Base-by-base conservation (phyloP, 2,797 vertebrate species). In the Vireo griseus region DNA sequence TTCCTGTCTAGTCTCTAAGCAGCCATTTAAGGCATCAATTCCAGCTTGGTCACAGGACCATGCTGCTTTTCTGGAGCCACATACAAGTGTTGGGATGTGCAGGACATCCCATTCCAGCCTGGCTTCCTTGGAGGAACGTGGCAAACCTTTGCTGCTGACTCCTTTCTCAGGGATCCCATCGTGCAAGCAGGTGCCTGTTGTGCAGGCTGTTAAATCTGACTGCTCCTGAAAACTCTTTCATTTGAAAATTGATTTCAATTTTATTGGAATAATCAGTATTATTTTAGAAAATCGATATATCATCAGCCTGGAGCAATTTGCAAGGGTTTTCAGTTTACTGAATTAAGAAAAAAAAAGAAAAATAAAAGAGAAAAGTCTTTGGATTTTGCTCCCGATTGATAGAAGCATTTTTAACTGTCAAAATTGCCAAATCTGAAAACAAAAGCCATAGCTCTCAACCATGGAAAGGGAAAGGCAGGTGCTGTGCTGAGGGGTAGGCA, bases 261-360 rank as follows among this genome's bases (percentile, higher is more conserved):
- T 94, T 90, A 94, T 91, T 91, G 87, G 50, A 74, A 96, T 83
- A 92, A 94, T 96, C 47, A 71, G 85, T 80, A 94, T 94, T 92
- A 35, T 88, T 96, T 94, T 92, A 77, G 54, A 91, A 94, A 92
- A 92, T 94, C 89, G 22, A 94, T 92, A 68, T 16, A 40, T 83
- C 68, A 88, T 92, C 87, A 93, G 55, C 47, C 66, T 75, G 81
- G 58, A 74, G 91, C 35, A 58, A 75, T 82, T 68, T 88, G n/a
- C 31, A n/a, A 75, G 29, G 16, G 1, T 73, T 90, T 94, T 89
- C 45, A 74, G 63, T 80, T 85, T 89, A 82, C 81, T 42, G 84
- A 51, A 20, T 62, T n/a, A 3, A 40, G 62, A 33, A 62, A 28
- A 28, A 28, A 17, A 33, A 45, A 22, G 5, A 16, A 45, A 3